Evolutionary conservation across 2,797 vertebrate species (phyloP).

Genomic region (Caiman crocodilus): DNA sequence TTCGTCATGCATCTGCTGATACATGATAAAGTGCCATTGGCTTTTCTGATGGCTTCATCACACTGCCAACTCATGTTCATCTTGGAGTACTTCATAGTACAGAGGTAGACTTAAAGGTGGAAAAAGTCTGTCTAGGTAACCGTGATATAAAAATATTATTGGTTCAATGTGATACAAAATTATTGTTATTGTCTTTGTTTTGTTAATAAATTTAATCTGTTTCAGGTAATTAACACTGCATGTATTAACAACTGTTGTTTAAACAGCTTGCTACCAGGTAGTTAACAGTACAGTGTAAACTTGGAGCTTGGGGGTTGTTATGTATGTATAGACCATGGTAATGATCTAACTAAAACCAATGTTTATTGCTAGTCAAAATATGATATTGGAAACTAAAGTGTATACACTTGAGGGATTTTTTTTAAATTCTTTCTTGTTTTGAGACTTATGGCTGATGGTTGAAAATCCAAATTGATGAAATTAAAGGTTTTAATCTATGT

Average conservation of each 20-base stretch:
- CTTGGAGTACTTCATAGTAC: neutral
- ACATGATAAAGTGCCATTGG: no score
- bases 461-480: neutral
- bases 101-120: neutral
- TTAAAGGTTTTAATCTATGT: neutral
- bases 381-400: neutral
- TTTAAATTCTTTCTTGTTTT: neutral
- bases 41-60: no score
- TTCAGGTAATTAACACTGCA: constrained; percentile 65
- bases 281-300: constrained; percentile 45
- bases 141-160: neutral
- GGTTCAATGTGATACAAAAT: constrained; percentile 26
- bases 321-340: neutral
- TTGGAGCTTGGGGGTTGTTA: neutral
- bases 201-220: constrained; percentile 42
- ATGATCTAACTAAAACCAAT: neutral
- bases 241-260: constrained; percentile 49
- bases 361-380: neutral
- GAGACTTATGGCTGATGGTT: neutral
- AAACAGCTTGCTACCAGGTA: constrained; percentile 20
- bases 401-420: neutral
- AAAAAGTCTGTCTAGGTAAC: constrained; percentile 9
- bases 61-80: no score
- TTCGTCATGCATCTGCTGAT: no score
- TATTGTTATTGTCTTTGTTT: constrained; percentile 16